Evolutionary conservation across 2,113 vertebrate genomes (phyloP).

Genomic region (Labeo catla): DNA sequence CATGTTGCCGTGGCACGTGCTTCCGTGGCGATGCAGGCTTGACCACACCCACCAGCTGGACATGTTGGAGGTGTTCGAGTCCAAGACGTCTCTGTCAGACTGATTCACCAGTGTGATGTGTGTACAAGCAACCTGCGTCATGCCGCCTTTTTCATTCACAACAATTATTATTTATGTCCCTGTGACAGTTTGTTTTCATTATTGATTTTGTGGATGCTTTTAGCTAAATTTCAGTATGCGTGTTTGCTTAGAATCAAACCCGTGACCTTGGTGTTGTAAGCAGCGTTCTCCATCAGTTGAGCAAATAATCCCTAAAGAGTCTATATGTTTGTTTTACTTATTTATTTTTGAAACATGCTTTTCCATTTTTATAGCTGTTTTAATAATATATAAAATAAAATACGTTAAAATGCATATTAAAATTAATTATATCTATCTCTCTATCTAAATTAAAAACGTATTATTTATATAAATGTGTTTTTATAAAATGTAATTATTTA

Average conservation of each 20-base stretch:
- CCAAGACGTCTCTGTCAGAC: not conserved
- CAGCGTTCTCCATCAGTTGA: not conserved
- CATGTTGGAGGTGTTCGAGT: not conserved
- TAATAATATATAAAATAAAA: no score
- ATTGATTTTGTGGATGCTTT: not conserved
- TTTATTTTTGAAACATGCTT: no score
- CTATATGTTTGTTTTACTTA: not conserved
- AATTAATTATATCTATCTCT: no score
- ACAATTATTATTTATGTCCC: not conserved
- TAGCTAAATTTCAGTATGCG: not conserved
- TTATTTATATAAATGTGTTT: no score
- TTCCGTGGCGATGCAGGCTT: constrained; percentile 72
- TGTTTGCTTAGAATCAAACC: not conserved
- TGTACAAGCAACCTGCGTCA: not conserved
- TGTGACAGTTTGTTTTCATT: not conserved
- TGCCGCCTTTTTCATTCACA: not conserved
- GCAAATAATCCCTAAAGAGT: not conserved
- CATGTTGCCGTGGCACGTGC: constrained; percentile 81
- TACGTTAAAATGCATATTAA: no score
- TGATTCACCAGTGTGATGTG: constrained; percentile 1
- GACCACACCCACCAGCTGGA: constrained; percentile 73
- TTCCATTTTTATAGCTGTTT: no score
- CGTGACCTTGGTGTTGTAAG: not conserved
- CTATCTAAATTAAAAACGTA: no score
- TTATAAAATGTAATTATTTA: no score